Evolutionary conservation across 92 coral and sea anemone genomes (phyloP), one percentile per base, ranked within the genome.

Genomic region (Muricea muricata): DNA sequence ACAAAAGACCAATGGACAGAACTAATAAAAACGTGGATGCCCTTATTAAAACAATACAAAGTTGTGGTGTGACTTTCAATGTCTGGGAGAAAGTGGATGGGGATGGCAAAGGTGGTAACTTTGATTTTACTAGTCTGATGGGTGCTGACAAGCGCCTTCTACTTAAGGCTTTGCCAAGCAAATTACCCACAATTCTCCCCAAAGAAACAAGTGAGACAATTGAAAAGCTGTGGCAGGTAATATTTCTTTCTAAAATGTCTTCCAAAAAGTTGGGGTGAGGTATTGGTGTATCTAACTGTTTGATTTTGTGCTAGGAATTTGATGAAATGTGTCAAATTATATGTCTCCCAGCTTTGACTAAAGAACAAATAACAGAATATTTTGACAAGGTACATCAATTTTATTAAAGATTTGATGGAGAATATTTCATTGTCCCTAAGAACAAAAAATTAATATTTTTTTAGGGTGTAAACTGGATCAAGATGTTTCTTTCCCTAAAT

Each of bases 101-200:
- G n/a, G 92, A 88, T 75, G 88, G 92, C 12, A 84, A 39, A 21
- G 83, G 85, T 8, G 94, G 81, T 17, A 47, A 41, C 3, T 69
- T 63, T 55, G 94, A 91, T 40, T 91, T 72, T 66, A 87, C 94
- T 20, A 87, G 94, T 70, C 76, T 87, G n/a, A 91, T 87, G 91
- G 91, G 94, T 2, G 18, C 86, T 3, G 94, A 87, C 17, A 87
- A 88, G 42, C 87, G 86, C 47, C 31, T 84, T 3, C 63, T 91
- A 3, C 90, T 91, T 21, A 73, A 80, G 83, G 56, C 46, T 28
- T 74, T 91, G 15, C 93, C 95, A 11, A 26, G 81, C 8, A 92
- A 92, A 80, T 78, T 89, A 48, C 28, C 73, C 26, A 81, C 84
- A 4, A 48, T 89, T 1, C 76, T 89, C 42, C 61, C 45, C 20